These are phyloP conservation scores for Gallinago media DNA, from an alignment of 2,113 vertebrate genomes.

Conservation along the genomic window DNA sequence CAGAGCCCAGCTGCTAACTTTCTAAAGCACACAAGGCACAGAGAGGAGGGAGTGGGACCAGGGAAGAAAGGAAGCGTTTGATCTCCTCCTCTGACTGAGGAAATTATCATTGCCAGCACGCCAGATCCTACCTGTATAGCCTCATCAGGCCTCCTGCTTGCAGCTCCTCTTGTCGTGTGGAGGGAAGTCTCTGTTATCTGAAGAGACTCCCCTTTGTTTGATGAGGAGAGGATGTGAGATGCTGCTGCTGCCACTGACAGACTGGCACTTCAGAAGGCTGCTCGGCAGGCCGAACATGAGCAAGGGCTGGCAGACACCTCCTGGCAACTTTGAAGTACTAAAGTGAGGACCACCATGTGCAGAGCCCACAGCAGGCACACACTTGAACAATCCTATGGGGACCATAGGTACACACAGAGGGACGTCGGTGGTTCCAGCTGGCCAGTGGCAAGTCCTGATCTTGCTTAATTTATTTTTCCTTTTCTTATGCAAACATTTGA, in stretches of 20 bases:
- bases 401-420: neutral
- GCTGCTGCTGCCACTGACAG: neutral
- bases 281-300: neutral
- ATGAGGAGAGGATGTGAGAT: neutral
- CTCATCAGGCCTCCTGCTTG: neutral
- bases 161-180: neutral
- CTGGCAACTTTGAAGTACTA: neutral
- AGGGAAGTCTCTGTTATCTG: neutral
- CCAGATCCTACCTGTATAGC: neutral
- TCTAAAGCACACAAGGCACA: neutral
- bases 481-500: neutral
- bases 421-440: neutral
- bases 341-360: neutral
- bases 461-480: neutral
- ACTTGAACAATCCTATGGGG: neutral
- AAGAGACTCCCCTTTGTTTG: slow-evolving; percentile 32
- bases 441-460: neutral
- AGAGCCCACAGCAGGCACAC: neutral
- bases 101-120: neutral
- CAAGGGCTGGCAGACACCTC: neutral
- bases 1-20: too few relatives aligned
- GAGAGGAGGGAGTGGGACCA: neutral
- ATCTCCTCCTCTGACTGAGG: neutral
- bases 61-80: neutral
- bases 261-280: slow-evolving; percentile 13